phyloP scores from a whole-genome alignment of 2,888 invertebrate genomes.

The Pandemis corylana region DNA sequence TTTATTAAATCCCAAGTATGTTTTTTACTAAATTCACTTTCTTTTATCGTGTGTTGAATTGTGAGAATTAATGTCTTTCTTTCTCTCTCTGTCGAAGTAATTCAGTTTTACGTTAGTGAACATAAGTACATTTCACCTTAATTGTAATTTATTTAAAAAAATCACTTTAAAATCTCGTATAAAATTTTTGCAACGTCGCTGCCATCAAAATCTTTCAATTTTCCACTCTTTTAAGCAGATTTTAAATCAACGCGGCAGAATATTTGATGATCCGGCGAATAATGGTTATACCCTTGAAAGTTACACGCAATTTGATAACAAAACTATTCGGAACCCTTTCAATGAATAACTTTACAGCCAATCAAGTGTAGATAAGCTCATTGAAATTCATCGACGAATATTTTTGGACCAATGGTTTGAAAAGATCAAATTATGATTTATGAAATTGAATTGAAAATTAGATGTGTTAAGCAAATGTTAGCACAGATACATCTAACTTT shows the following conservation, averaged over 20 bases:
- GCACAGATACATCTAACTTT: background rate
- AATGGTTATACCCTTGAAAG: background rate
- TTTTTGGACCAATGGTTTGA: slow-evolving; percentile 10
- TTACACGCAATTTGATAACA: background rate
- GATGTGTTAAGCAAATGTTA: background rate
- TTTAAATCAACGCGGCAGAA: background rate
- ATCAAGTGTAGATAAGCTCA: slow-evolving; percentile 15
- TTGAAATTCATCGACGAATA: slow-evolving; percentile 4
- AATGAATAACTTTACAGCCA: slow-evolving; percentile 14
- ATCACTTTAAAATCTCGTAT: background rate
- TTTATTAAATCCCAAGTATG: no score
- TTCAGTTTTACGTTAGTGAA: no score
- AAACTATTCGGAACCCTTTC: slow-evolving; percentile 9
- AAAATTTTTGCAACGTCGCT: background rate
- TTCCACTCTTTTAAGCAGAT: background rate
- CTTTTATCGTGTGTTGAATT: no score
- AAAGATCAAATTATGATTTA: background rate
- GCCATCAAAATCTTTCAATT: background rate
- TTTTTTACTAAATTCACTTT: no score
- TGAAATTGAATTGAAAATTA: background rate
- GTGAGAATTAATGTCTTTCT: no score
- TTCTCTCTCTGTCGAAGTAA: no score
- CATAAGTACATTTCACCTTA: no score
- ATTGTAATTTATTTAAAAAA: no score
- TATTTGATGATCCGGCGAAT: background rate